These are phyloP conservation scores for Campaea margaritaria DNA, from an alignment of 2,888 invertebrate species.

Conservation along the genomic window DNA sequence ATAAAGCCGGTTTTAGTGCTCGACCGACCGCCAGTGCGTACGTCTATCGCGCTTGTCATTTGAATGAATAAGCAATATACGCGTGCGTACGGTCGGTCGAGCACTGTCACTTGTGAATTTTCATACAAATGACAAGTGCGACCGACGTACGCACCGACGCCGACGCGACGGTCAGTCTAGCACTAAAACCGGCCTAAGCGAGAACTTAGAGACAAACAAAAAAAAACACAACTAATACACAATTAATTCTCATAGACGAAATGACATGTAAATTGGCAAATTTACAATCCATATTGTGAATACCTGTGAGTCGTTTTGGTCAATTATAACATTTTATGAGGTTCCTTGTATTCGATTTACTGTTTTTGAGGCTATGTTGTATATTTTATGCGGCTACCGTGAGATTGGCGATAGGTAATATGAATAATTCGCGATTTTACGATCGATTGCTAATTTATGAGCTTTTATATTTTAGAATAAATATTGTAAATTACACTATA, in stretches of 20 bases:
- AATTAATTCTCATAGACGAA: conserved; percentile 57
- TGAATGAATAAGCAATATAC: no score
- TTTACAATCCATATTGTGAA: conserved; percentile 71
- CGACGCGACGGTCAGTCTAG: no score
- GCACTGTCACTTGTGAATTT: no score
- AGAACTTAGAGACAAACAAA: conserved; percentile 45
- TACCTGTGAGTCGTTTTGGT: conserved; percentile 52
- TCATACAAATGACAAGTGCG: no score
- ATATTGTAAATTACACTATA: conserved; percentile 10
- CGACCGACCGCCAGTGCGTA: no score
- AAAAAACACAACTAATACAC: conserved; percentile 52
- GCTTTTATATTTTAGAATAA: conserved; percentile 8
- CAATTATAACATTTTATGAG: conserved; percentile 69
- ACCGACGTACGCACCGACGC: no score
- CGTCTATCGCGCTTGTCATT: no score
- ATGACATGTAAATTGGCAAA: conserved; percentile 74
- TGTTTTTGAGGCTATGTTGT: conserved; percentile 48
- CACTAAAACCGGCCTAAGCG: no score
- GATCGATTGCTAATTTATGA: conserved; percentile 23
- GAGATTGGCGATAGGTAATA: conserved; percentile 51
- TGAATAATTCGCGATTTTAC: conserved; percentile 39
- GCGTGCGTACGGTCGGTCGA: no score
- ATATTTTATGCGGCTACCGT: conserved; percentile 53
- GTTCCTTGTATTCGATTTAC: conserved; percentile 50
- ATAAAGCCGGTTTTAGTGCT: no score